Conservation (phyloP, 2,113 vertebrate genomes). For the Haliaeetus leucogaster region DNA sequence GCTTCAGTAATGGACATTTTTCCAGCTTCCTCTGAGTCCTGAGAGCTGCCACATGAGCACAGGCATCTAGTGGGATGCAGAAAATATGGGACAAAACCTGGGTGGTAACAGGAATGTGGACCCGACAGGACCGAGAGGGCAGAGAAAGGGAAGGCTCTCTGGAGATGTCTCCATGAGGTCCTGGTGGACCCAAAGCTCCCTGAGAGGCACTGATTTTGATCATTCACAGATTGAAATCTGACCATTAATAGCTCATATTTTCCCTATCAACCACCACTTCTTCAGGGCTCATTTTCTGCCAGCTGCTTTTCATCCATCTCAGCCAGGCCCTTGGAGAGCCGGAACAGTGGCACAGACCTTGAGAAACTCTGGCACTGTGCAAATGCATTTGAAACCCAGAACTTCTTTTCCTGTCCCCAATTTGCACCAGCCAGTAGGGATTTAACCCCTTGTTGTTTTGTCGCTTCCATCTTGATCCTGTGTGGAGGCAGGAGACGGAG, state of each 20-base stretch:
- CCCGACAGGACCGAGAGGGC: neutral
- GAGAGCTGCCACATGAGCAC: neutral
- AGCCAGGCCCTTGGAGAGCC: neutral
- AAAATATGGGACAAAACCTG: neutral
- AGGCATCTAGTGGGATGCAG: neutral
- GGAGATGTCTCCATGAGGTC: neutral
- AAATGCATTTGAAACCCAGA: neutral
- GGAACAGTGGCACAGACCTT: neutral
- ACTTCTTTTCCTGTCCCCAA: neutral
- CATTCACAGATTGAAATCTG: neutral
- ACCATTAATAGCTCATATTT: neutral
- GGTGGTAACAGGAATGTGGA: neutral
- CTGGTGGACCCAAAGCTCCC: neutral
- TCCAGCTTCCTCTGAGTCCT: neutral
- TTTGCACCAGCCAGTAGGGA: neutral
- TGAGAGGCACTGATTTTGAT: neutral
- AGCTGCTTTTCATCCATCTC: neutral
- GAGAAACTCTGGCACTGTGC: neutral
- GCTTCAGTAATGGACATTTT: fast-evolving
- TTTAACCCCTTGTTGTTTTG: neutral
- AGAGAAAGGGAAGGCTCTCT: neutral
- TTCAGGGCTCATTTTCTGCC: neutral
- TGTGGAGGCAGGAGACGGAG: neutral
- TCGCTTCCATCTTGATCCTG: fast-evolving
- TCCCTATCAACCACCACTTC: neutral